Conservation (phyloP, 2,888 invertebrate species). For the Choristoneura rosaceana region DNA sequence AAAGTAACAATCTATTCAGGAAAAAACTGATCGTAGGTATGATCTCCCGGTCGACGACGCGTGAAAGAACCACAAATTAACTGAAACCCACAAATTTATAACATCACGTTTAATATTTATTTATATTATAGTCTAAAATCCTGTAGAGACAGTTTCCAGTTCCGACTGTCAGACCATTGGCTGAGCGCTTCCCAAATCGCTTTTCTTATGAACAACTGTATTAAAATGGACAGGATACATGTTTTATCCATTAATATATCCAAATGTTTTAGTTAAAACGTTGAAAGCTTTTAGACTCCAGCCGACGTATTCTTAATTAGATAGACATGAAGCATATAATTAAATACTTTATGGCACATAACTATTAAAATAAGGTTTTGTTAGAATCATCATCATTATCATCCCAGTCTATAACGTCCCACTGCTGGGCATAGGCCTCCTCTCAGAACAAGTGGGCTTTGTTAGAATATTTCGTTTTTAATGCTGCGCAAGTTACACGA, state of each 20-base stretch:
- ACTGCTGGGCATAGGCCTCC: too few relatives aligned
- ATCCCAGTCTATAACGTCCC: too few relatives aligned
- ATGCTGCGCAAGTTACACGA: too few relatives aligned
- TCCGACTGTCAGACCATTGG: neutral
- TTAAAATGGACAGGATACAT: conserved; percentile 26
- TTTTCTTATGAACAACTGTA: neutral
- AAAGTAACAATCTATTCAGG: too few relatives aligned
- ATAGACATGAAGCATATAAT: neutral
- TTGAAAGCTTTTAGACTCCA: conserved; percentile 25
- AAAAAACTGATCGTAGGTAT: too few relatives aligned
- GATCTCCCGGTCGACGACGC: too few relatives aligned
- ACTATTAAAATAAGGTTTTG: too few relatives aligned
- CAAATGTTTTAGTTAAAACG: conserved; percentile 10
- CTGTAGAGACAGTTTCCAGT: neutral
- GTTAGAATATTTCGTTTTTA: too few relatives aligned
- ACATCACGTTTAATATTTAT: too few relatives aligned
- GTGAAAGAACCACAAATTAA: neutral
- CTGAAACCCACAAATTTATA: neutral
- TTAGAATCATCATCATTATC: too few relatives aligned
- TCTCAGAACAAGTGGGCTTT: too few relatives aligned
- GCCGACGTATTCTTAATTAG: conserved; percentile 11
- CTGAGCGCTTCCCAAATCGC: neutral
- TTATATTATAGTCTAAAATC: neutral
- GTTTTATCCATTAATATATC: conserved; percentile 24
- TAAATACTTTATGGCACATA: too few relatives aligned